phyloP scores from a whole-genome alignment of 2,113 vertebrate genomes.

The Pituophis catenifer region DNA sequence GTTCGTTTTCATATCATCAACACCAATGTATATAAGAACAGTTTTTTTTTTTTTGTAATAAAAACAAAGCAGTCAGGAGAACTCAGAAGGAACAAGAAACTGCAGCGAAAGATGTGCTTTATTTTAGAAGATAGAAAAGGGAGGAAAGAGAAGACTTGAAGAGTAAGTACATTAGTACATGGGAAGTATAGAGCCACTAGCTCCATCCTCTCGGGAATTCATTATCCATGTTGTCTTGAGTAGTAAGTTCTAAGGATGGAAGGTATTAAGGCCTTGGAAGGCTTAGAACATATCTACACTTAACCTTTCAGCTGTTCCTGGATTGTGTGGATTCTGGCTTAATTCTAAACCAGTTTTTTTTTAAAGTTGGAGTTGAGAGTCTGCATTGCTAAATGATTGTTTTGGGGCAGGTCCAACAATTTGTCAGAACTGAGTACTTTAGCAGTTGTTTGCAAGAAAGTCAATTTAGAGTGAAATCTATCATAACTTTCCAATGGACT shows the following conservation, averaged over 20 bases:
- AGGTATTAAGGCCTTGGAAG: neutral
- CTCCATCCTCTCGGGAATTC: neutral
- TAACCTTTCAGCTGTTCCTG: neutral
- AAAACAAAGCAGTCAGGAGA: neutral
- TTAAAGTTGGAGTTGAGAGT: too few relatives aligned
- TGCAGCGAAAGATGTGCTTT: neutral
- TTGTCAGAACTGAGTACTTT: neutral
- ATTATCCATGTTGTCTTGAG: neutral
- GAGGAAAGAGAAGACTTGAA: neutral
- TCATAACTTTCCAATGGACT: neutral
- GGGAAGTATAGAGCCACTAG: neutral
- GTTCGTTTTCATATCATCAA: conserved; percentile 35
- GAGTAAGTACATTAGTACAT: neutral
- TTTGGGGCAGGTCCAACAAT: neutral
- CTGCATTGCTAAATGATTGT: too few relatives aligned
- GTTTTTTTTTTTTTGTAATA: conserved; percentile 15
- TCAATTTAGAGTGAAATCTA: neutral
- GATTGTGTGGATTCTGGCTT: neutral
- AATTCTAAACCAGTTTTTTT: neutral
- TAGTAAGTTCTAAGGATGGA: neutral
- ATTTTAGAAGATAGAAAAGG: neutral
- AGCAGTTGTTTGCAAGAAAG: neutral
- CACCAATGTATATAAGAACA: conserved; percentile 37
- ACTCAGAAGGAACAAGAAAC: neutral
- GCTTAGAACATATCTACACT: neutral